These are phyloP conservation scores for Onychomys torridus DNA, from an alignment of 2,797 vertebrate genomes.

Conservation along the genomic window DNA sequence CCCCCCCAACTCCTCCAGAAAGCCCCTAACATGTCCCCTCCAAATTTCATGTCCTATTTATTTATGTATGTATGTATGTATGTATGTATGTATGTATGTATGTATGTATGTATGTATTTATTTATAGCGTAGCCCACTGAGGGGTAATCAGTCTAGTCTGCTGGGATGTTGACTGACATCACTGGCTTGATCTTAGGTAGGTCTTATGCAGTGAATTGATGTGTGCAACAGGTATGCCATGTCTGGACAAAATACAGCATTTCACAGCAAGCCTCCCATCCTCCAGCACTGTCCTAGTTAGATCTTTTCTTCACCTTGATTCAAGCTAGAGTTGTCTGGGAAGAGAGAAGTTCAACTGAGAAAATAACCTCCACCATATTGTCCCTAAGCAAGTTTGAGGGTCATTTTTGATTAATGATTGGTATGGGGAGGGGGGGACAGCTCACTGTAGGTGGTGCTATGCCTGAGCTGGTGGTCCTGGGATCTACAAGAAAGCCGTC, in stretches of 20 bases:
- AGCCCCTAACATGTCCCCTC: too few species aligned
- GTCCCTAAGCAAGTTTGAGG: background rate
- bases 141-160: background rate
- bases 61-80: background rate
- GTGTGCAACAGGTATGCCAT: background rate
- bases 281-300: background rate
- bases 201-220: background rate
- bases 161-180: background rate
- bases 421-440: background rate
- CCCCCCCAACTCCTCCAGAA: background rate
- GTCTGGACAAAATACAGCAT: background rate
- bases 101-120: too few species aligned
- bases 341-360: background rate
- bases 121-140: background rate
- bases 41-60: background rate
- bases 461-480: background rate
- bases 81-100: too few species aligned
- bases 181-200: background rate
- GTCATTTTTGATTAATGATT: background rate
- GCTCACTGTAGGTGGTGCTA: too few species aligned
- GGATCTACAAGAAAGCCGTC: background rate
- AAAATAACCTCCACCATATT: background rate
- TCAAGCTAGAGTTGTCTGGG: background rate
- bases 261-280: background rate
- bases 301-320: background rate